A percentile compares a stretch with the other conserved stretches of the same genome.
These are phyloP conservation scores for Formica selysi DNA, from an alignment of 1,140 invertebrate genomes.

Conservation along the genomic window DNA sequence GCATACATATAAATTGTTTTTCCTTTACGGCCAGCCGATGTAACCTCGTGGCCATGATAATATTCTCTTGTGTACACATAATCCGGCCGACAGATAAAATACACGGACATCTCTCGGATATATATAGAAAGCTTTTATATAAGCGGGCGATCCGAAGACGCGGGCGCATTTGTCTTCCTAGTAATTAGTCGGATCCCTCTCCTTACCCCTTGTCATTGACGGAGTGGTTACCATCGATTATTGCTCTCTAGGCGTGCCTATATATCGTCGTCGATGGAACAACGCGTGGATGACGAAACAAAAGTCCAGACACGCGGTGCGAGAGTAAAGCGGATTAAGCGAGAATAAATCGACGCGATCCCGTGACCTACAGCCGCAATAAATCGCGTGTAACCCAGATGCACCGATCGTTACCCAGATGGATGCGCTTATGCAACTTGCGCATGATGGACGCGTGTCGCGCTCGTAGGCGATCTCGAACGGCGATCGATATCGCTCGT, in stretches of 20 bases:
- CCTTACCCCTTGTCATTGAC: slow-evolving; percentile 63
- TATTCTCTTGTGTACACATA: slow-evolving; percentile 60
- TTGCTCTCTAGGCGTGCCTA: slow-evolving; percentile 62
- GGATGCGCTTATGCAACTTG: slow-evolving; percentile 44
- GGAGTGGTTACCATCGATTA: slow-evolving; percentile 72
- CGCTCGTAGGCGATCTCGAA: slow-evolving; percentile 25
- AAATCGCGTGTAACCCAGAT: slow-evolving; percentile 57
- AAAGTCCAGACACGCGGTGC: slow-evolving; percentile 26
- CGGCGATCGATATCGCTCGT: slow-evolving; percentile 17
- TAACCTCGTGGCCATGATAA: slow-evolving; percentile 27
- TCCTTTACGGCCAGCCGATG: slow-evolving; percentile 16
- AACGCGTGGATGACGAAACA: slow-evolving; percentile 60
- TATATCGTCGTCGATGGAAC: slow-evolving; percentile 12
- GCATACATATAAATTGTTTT: slow-evolving; percentile 24
- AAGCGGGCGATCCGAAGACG: slow-evolving; percentile 22
- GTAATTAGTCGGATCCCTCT: slow-evolving; percentile 66
- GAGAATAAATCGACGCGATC: slow-evolving; percentile 55
- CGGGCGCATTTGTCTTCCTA: slow-evolving; percentile 67
- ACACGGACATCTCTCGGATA: slow-evolving; percentile 44
- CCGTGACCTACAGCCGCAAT: slow-evolving; percentile 1
- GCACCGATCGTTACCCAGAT: slow-evolving; percentile 32
- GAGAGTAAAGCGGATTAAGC: slow-evolving; percentile 41
- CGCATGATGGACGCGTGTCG: slow-evolving; percentile 50
- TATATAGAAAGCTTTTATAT: slow-evolving; percentile 32
- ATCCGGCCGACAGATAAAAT: slow-evolving; percentile 52